Percentiles rank a stretch among this genome's conserved stretches.
phyloP scores from a whole-genome alignment of 2,888 invertebrate genomes.

The Ectobius pallidus region DNA sequence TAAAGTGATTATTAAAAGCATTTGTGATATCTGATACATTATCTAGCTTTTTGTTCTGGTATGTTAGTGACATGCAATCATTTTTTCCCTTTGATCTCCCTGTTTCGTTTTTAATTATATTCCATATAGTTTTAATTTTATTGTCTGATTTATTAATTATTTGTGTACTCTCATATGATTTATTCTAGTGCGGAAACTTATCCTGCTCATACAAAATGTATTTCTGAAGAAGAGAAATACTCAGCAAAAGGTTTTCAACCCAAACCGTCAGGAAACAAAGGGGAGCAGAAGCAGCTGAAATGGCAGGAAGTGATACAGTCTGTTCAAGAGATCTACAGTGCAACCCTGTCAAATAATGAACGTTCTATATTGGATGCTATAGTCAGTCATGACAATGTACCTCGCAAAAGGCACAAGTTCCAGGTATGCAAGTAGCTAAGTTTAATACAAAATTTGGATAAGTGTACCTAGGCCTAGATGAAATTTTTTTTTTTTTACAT shows the following conservation, averaged over 20 bases:
- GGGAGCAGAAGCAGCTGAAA: slow-evolving; percentile 82
- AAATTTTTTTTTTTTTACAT: too few relatives aligned
- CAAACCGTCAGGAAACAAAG: slow-evolving; percentile 75
- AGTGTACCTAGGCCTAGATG: too few relatives aligned
- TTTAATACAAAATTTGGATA: too few relatives aligned
- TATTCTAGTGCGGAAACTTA: slow-evolving; percentile 80
- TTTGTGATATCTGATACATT: too few relatives aligned
- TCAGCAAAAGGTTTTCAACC: slow-evolving; percentile 79
- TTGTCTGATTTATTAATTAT: too few relatives aligned
- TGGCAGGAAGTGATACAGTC: slow-evolving; percentile 78
- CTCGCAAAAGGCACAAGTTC: slow-evolving; percentile 85
- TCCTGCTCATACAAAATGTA: slow-evolving; percentile 80
- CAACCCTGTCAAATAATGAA: slow-evolving; percentile 63
- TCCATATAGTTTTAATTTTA: too few relatives aligned
- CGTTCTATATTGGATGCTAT: slow-evolving; percentile 69
- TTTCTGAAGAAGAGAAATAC: slow-evolving; percentile 87
- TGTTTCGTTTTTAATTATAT: too few relatives aligned
- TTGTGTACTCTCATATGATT: too few relatives aligned
- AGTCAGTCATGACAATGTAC: slow-evolving; percentile 78
- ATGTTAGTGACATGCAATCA: too few relatives aligned
- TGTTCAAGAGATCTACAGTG: slow-evolving; percentile 64
- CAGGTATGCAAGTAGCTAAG: slow-evolving; percentile 49
- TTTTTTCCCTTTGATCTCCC: too few relatives aligned
- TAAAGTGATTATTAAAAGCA: too few relatives aligned
- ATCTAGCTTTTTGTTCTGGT: too few relatives aligned